These are phyloP conservation scores for Astropecten irregularis DNA, from an alignment of 53 echinoderm and acorn worm genomes.

Conservation along the genomic window DNA sequence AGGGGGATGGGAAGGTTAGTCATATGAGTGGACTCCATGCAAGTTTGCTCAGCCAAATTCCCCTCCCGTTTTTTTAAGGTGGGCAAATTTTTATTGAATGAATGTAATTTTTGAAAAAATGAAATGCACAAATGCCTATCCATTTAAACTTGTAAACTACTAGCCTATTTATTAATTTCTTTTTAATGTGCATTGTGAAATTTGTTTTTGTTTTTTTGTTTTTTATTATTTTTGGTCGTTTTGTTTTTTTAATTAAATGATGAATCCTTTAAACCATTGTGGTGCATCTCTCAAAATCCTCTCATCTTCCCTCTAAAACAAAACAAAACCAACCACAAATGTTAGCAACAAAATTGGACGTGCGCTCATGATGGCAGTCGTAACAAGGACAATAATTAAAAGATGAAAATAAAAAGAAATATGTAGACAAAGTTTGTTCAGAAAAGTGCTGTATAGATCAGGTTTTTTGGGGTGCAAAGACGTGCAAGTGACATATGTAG, in stretches of 20 bases:
- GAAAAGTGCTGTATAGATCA: constrained; percentile 30
- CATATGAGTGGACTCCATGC: neutral
- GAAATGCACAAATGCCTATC: constrained; percentile 58
- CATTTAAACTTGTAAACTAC: constrained; percentile 37
- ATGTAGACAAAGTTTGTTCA: constrained; percentile 36
- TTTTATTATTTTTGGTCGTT: too few species aligned
- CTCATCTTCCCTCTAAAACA: neutral
- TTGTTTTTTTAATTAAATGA: neutral
- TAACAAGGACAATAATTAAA: neutral
- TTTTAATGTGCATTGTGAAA: constrained; percentile 4
- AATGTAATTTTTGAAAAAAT: constrained; percentile 37
- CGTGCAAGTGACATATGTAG: constrained; percentile 29
- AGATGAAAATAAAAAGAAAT: neutral
- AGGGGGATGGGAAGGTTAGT: neutral
- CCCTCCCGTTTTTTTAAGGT: neutral
- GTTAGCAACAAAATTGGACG: neutral
- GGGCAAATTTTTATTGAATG: constrained; percentile 48
- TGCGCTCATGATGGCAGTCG: neutral
- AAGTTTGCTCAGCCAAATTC: neutral
- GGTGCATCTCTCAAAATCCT: neutral
- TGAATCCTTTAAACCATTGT: constrained; percentile 27
- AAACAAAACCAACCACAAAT: neutral
- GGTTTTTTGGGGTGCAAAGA: constrained; percentile 5
- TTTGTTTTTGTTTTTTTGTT: neutral
- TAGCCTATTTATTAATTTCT: constrained; percentile 49